phyloP scores from a whole-genome alignment of 2,888 invertebrate genomes.

The Drosophila prostipennis region DNA sequence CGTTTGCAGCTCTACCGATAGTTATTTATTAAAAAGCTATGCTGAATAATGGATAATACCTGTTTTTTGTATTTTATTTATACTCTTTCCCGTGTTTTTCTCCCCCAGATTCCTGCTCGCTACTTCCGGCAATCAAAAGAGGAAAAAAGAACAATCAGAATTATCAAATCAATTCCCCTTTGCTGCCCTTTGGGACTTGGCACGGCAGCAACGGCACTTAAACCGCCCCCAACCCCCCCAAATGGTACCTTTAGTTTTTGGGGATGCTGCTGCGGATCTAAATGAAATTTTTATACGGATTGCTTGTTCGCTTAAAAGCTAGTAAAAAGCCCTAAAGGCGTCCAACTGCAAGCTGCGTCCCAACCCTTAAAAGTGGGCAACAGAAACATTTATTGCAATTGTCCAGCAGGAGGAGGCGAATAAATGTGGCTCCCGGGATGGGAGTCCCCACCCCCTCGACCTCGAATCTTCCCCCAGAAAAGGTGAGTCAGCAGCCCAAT shows the following conservation, averaged over 20 bases:
- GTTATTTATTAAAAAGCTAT: not conserved
- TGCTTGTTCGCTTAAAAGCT: conserved; percentile 53
- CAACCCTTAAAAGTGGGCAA: conserved; percentile 75
- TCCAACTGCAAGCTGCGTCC: conserved; percentile 60
- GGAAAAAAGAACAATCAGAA: conserved; percentile 52
- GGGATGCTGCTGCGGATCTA: conserved; percentile 49
- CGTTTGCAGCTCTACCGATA: too few species aligned
- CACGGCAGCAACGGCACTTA: conserved; percentile 28
- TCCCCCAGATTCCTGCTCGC: conserved; percentile 3
- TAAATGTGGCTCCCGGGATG: conserved; percentile 29
- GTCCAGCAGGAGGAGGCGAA: conserved; percentile 32
- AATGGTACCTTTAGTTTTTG: conserved; percentile 24
- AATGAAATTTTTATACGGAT: conserved; percentile 71
- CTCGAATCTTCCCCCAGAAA: conserved; percentile 1
- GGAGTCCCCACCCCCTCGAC: not conserved
- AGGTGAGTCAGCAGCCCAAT: conserved; percentile 66
- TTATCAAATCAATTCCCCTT: conserved; percentile 64
- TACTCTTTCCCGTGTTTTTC: not conserved
- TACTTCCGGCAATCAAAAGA: conserved; percentile 17
- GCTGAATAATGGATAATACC: too few species aligned
- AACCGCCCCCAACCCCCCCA: conserved; percentile 7
- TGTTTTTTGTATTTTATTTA: not conserved
- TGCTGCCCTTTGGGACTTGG: conserved; percentile 54
- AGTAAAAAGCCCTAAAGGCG: conserved; percentile 50
- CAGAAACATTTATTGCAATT: conserved; percentile 65